Evolutionary conservation across 1,140 invertebrate species (phyloP).

Genomic region (Sitobion miscanthi): DNA sequence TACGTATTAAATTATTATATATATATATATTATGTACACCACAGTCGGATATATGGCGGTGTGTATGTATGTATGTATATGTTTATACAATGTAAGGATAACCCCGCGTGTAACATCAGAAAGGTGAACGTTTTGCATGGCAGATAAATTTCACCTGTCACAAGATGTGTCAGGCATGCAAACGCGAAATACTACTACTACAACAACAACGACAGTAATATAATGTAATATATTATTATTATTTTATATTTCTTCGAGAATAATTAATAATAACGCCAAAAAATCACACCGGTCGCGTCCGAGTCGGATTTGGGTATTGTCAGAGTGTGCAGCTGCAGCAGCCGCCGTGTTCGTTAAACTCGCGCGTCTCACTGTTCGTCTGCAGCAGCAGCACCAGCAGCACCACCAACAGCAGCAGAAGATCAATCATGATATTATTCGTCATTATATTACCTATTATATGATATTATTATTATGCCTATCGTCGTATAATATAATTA

Average conservation of each 20-base stretch:
- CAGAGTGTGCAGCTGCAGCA: constrained; percentile 16
- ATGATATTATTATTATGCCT: too few relatives aligned
- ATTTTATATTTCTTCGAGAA: constrained; percentile 17
- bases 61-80: too few relatives aligned
- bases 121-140: constrained; percentile 49
- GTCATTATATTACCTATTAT: background rate
- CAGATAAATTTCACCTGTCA: constrained; percentile 51
- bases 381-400: background rate
- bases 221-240: constrained; percentile 12
- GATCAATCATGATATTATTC: background rate
- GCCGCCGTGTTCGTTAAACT: too few relatives aligned
- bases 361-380: too few relatives aligned
- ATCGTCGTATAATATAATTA: background rate
- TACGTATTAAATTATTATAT: background rate
- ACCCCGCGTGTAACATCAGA: constrained; percentile 39
- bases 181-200: constrained; percentile 26
- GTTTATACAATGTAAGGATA: constrained; percentile 27
- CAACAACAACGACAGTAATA: background rate
- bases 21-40: background rate
- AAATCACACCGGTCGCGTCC: constrained; percentile 50
- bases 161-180: constrained; percentile 51
- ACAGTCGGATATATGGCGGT: background rate
- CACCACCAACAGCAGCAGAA: background rate
- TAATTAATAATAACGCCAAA: constrained; percentile 50
- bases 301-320: constrained; percentile 53